phyloP scores from a whole-genome alignment of 2,888 invertebrate species.

The Melolontha melolontha region DNA sequence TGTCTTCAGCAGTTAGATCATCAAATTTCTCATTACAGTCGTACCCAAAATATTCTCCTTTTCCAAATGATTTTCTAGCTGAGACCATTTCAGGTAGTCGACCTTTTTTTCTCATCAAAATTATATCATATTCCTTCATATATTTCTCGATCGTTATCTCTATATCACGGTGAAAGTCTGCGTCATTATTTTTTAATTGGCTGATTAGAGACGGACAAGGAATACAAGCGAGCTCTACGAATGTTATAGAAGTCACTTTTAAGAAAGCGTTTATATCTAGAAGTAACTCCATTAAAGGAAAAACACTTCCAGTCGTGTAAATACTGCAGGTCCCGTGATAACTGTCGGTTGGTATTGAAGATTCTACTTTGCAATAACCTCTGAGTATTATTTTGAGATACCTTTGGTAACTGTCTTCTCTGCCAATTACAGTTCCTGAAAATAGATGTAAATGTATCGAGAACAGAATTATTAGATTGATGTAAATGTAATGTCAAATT shows the following conservation, averaged over 20 bases:
- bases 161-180: constrained; percentile 31
- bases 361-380: constrained; percentile 39
- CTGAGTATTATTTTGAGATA: constrained; percentile 36
- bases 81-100: constrained; percentile 40
- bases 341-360: constrained; percentile 40
- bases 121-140: constrained; percentile 22
- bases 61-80: constrained; percentile 31
- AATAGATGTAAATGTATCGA: not conserved
- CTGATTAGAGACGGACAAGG: constrained; percentile 13
- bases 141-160: constrained; percentile 16
- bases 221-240: constrained; percentile 37
- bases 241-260: constrained; percentile 31
- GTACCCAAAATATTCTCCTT: constrained; percentile 40
- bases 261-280: constrained; percentile 33
- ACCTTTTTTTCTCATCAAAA: constrained; percentile 38
- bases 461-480: not conserved
- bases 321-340: constrained; percentile 33
- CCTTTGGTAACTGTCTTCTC: constrained; percentile 23
- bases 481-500: too few relatives aligned
- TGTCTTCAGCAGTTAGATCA: not conserved
- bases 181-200: constrained; percentile 26
- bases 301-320: constrained; percentile 30
- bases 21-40: constrained; percentile 41
- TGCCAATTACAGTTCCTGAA: constrained; percentile 27
- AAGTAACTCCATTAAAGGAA: constrained; percentile 35